Percentiles rank a stretch among this genome's conserved stretches.
Evolutionary conservation across 92 coral and sea anemone genomes (phyloP).

Genomic region (Heliopora coerulea): DNA sequence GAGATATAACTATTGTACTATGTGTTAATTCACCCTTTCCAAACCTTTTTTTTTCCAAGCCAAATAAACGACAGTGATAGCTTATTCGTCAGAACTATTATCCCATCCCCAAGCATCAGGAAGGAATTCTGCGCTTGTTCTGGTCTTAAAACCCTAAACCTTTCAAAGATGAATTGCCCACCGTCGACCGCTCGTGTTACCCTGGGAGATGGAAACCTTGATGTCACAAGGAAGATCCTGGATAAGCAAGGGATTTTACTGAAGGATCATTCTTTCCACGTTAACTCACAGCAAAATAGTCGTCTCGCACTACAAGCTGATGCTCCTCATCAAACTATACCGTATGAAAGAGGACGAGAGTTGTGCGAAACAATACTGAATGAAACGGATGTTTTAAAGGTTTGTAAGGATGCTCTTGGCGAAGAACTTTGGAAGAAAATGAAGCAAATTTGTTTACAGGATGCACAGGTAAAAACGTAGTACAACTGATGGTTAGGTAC

Average conservation of each 20-base stretch:
- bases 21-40: too few species aligned
- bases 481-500: too few species aligned
- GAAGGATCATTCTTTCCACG: not conserved
- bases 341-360: conserved; percentile 10
- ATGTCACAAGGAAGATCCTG: conserved; percentile 5
- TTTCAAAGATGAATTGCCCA: not conserved
- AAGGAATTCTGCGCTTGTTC: conserved; percentile 30
- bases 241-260: conserved; percentile 12
- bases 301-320: conserved; percentile 9
- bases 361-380: conserved; percentile 23
- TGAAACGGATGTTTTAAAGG: not conserved
- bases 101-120: not conserved
- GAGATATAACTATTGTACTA: too few species aligned
- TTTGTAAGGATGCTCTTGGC: conserved; percentile 19
- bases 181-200: not conserved
- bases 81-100: not conserved
- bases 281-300: not conserved
- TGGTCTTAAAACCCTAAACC: conserved; percentile 18
- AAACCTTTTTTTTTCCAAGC: not conserved
- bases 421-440: conserved; percentile 29
- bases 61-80: not conserved
- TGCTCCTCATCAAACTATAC: conserved; percentile 2
- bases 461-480: conserved; percentile 21
- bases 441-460: conserved; percentile 28
- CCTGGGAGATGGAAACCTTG: not conserved